Percentiles rank a stretch among this genome's conserved stretches.
Conservation (phyloP, 2,113 vertebrate genomes). For the Arothron firmamentum region DNA sequence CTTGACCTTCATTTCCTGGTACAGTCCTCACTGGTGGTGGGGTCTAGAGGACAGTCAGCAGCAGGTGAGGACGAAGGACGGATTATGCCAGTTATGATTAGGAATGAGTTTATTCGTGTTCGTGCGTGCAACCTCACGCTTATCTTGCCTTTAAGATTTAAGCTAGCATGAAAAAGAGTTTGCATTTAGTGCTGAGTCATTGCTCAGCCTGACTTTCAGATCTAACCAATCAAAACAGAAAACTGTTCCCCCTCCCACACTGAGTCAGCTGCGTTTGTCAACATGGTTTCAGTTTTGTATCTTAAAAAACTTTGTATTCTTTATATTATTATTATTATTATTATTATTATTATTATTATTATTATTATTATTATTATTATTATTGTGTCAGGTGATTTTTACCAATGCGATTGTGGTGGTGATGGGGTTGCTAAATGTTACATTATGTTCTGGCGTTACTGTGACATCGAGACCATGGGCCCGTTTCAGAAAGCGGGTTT, state of each 20-base stretch:
- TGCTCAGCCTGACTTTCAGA: neutral
- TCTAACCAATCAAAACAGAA: slow-evolving; percentile 26
- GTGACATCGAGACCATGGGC: neutral
- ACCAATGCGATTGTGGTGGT: too few species aligned
- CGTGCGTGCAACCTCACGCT: too few species aligned
- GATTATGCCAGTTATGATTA: neutral
- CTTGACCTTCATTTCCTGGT: slow-evolving; percentile 88
- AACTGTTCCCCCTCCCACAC: slow-evolving; percentile 5
- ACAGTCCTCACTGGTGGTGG: slow-evolving; percentile 96
- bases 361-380: too few species aligned
- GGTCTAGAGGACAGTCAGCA: slow-evolving; percentile 71
- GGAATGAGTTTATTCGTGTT: neutral
- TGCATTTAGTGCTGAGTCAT: slow-evolving; percentile 65
- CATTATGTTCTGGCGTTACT: too few species aligned
- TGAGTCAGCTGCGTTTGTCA: slow-evolving; percentile 7
- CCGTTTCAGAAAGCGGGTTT: too few species aligned
- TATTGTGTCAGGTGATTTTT: neutral
- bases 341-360: neutral
- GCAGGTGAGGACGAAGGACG: slow-evolving; percentile 71
- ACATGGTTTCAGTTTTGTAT: slow-evolving; percentile 16
- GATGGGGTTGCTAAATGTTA: too few species aligned
- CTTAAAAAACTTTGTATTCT: neutral
- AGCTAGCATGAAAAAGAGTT: too few species aligned
- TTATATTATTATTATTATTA: too few species aligned
- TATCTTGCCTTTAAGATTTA: neutral